phyloP scores from a whole-genome alignment of 2,888 invertebrate genomes.

The Hypomecis punctinalis region DNA sequence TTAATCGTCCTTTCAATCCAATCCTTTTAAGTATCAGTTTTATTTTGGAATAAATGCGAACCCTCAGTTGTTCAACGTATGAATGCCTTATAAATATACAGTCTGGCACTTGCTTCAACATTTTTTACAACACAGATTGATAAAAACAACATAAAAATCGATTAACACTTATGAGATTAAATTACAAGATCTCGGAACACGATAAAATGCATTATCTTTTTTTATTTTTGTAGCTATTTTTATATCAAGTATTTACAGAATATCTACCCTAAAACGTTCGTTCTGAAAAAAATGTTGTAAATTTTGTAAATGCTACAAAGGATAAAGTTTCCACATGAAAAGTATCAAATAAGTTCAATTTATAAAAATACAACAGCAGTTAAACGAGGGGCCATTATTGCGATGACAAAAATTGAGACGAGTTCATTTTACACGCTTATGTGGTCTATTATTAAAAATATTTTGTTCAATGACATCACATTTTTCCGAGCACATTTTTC shows the following conservation, averaged over 20 bases:
- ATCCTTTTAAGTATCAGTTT: no score
- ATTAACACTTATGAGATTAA: constrained; percentile 54
- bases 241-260: constrained; percentile 24
- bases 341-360: constrained; percentile 33
- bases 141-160: constrained; percentile 36
- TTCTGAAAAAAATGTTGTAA: constrained; percentile 4
- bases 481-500: no score
- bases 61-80: no score
- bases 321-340: constrained; percentile 16
- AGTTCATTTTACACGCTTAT: background rate
- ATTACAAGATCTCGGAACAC: constrained; percentile 51
- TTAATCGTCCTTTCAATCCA: no score
- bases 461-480: background rate
- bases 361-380: background rate
- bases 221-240: constrained; percentile 17
- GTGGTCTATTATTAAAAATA: background rate
- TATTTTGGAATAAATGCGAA: no score
- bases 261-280: constrained; percentile 3
- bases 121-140: constrained; percentile 28
- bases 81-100: background rate
- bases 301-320: constrained; percentile 10
- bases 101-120: constrained; percentile 5
- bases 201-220: constrained; percentile 51
- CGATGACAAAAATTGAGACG: background rate
- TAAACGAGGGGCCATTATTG: no score